Percentiles rank a stretch among this genome's conserved stretches.
Conservation (phyloP, 2,888 invertebrate genomes). For the Meghimatium bilineatum region DNA sequence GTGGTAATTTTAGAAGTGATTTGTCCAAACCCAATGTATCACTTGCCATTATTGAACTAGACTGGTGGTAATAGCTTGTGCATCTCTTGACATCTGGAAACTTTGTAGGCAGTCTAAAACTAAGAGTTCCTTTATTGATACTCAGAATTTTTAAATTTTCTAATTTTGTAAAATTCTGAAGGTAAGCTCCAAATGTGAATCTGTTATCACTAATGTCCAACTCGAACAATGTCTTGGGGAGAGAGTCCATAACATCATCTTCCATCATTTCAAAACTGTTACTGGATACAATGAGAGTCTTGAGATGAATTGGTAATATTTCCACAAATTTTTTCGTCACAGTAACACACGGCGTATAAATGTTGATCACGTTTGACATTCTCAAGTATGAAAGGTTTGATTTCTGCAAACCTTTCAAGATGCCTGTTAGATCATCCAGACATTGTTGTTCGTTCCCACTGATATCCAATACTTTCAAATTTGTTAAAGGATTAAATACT, state of each 20-base stretch:
- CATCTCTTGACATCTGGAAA: background rate
- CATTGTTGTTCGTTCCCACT: conserved; percentile 13
- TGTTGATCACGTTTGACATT: conserved; percentile 1
- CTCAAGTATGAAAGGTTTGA: background rate
- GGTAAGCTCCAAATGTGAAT: conserved; percentile 28
- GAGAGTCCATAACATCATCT: background rate
- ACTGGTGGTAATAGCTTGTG: background rate
- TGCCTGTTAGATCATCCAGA: background rate
- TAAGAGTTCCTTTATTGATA: conserved; percentile 2
- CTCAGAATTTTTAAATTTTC: conserved; percentile 6
- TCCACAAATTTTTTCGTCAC: background rate
- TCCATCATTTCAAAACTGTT: conserved; percentile 21
- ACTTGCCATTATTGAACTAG: background rate
- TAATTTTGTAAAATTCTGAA: conserved; percentile 13
- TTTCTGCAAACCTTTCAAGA: background rate
- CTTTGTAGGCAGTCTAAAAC: background rate
- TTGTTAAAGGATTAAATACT: background rate
- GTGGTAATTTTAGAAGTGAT: background rate
- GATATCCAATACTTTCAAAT: background rate
- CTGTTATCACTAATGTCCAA: conserved; percentile 34
- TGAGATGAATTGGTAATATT: background rate
- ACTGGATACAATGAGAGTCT: background rate
- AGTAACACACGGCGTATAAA: conserved; percentile 2
- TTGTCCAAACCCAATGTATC: background rate
- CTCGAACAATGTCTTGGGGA: conserved; percentile 8